Evolutionary conservation across 2,797 vertebrate genomes (phyloP).

Genomic region (Pangasius larnaudii): DNA sequence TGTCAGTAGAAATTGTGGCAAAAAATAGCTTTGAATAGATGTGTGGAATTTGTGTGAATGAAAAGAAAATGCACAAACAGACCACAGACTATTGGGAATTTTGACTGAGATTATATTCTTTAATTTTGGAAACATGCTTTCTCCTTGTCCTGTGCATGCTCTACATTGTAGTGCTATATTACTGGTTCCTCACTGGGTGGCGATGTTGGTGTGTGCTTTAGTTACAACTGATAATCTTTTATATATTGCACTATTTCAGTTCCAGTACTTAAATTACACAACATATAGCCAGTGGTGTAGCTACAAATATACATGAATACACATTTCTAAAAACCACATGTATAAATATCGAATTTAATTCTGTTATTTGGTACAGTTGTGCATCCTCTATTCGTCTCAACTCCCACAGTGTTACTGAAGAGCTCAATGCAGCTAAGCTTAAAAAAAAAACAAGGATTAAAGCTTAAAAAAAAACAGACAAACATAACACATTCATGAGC

Average conservation of each 20-base stretch:
- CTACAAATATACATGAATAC: not conserved
- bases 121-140: not conserved
- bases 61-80: not conserved
- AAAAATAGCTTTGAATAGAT: not conserved
- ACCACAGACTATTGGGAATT: not conserved
- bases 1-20: not conserved
- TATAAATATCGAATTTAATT: not conserved
- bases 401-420: not conserved
- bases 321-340: not conserved
- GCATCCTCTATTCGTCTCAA: not conserved
- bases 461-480: not conserved
- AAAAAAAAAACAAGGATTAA: too few species aligned
- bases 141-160: not conserved
- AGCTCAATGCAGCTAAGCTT: not conserved
- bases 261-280: not conserved
- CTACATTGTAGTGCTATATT: not conserved
- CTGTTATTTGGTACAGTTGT: not conserved
- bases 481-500: not conserved
- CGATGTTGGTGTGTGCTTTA: conserved; percentile 25
- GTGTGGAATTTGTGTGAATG: not conserved
- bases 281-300: not conserved
- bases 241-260: not conserved
- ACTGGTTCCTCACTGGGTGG: conserved; percentile 33
- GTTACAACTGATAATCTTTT: not conserved
- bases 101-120: not conserved